Conservation (phyloP, 2,113 vertebrate genomes). For the Daboia siamensis region DNA sequence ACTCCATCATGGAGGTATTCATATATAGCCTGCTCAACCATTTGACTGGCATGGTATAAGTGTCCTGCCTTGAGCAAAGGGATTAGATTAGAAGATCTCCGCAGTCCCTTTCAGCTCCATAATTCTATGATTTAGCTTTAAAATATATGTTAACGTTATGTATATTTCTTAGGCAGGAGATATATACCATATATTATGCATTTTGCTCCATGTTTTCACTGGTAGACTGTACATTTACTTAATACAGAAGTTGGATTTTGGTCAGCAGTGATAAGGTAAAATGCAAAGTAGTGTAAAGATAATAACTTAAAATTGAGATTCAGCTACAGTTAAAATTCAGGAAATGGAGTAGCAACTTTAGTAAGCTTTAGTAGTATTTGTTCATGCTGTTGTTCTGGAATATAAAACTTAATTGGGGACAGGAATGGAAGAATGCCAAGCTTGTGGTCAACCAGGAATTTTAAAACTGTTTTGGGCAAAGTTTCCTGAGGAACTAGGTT, state of each 20-base stretch:
- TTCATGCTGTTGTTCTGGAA: background rate
- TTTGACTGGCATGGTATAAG: background rate
- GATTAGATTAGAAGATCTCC: background rate
- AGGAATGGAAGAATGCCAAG: background rate
- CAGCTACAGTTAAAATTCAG: background rate
- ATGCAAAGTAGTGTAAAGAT: background rate
- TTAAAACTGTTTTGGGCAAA: background rate
- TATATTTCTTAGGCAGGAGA: background rate
- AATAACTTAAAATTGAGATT: background rate
- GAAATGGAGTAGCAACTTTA: background rate
- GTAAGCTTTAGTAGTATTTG: background rate
- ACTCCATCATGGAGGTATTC: background rate
- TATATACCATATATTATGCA: background rate
- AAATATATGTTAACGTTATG: background rate
- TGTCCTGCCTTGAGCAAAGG: background rate
- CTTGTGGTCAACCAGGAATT: background rate
- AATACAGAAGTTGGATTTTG: background rate
- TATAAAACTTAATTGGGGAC: background rate
- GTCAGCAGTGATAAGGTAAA: background rate
- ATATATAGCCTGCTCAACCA: background rate
- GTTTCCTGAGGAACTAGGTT: background rate
- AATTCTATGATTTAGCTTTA: background rate
- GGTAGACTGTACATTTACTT: background rate
- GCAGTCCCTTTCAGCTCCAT: background rate
- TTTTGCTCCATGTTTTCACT: background rate